phyloP scores from a whole-genome alignment of 2,113 vertebrate genomes.

The Perccottus glenii region DNA sequence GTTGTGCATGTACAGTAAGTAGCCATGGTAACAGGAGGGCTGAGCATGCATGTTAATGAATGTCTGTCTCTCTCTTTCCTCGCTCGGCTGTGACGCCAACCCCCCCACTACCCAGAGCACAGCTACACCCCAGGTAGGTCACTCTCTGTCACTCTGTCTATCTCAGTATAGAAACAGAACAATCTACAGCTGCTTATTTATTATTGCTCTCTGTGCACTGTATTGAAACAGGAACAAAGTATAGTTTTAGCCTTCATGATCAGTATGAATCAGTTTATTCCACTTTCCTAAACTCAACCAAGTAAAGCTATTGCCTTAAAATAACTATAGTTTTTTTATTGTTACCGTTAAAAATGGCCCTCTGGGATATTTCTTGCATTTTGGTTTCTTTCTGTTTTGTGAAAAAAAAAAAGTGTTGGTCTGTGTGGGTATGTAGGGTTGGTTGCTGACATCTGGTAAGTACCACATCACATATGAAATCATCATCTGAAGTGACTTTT shows the following conservation, averaged over 20 bases:
- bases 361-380: neutral
- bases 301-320: neutral
- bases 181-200: conserved; percentile 43
- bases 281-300: neutral
- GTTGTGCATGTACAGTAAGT: conserved; percentile 80
- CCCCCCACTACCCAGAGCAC: conserved; percentile 91
- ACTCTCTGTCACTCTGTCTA: conserved; percentile 70
- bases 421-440: conserved; percentile 52
- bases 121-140: conserved; percentile 99
- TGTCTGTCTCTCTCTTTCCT: conserved; percentile 99
- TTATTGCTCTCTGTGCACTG: neutral
- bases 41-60: conserved; percentile 99
- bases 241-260: neutral
- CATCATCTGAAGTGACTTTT: conserved; percentile 49
- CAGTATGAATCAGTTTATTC: no score
- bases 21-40: conserved; percentile 70
- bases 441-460: conserved; percentile 70
- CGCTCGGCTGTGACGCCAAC: conserved; percentile 84
- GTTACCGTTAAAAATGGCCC: no score
- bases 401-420: conserved; percentile 36
- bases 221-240: neutral
- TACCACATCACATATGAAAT: conserved; percentile 51
- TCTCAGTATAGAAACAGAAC: conserved; percentile 73
- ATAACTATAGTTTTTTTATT: no score
- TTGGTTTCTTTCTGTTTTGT: conserved; percentile 9